Percentiles rank a stretch among this genome's conserved stretches.
These are phyloP conservation scores for Drosophila teissieri DNA, from an alignment of 1,140 invertebrate genomes.

Conservation along the genomic window DNA sequence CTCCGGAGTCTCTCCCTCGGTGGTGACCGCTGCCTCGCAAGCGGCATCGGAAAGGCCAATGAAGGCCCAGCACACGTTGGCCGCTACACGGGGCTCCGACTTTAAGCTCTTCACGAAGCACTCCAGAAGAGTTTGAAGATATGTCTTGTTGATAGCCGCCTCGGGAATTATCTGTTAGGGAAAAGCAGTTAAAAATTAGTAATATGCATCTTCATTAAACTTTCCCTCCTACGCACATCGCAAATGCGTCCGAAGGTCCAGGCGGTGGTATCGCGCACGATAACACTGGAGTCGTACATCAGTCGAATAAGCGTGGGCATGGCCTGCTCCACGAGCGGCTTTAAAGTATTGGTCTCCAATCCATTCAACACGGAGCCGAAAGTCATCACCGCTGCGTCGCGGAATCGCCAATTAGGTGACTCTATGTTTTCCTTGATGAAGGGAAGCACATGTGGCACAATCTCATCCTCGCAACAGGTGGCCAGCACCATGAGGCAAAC, in stretches of 20 bases:
- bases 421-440: slow-evolving; percentile 98
- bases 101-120: slow-evolving; percentile 95
- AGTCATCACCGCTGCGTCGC: slow-evolving; percentile 99
- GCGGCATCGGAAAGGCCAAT: slow-evolving; percentile 98
- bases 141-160: slow-evolving; percentile 95
- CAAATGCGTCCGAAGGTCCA: slow-evolving; percentile 99
- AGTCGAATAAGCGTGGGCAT: slow-evolving; percentile 97
- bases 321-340: slow-evolving; percentile 97
- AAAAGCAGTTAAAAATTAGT: background rate
- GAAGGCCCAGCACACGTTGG: slow-evolving; percentile 99
- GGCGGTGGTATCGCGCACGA: slow-evolving; percentile 97
- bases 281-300: slow-evolving; percentile 96
- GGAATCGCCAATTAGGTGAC: slow-evolving; percentile 95
- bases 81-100: slow-evolving; percentile 97
- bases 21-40: slow-evolving; percentile 92
- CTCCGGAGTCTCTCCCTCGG: slow-evolving; percentile 93
- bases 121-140: slow-evolving; percentile 93
- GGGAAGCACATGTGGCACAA: slow-evolving; percentile 98
- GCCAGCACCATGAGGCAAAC: slow-evolving; percentile 99
- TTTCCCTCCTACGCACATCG: slow-evolving; percentile 86
- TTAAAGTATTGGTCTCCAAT: slow-evolving; percentile 93
- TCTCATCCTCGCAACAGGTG: slow-evolving; percentile 98
- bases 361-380: slow-evolving; percentile 99
- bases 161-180: slow-evolving; percentile 92
- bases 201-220: too few species aligned